Base-by-base conservation (phyloP, 2,888 invertebrate species). In the Incurvaria masculella region DNA sequence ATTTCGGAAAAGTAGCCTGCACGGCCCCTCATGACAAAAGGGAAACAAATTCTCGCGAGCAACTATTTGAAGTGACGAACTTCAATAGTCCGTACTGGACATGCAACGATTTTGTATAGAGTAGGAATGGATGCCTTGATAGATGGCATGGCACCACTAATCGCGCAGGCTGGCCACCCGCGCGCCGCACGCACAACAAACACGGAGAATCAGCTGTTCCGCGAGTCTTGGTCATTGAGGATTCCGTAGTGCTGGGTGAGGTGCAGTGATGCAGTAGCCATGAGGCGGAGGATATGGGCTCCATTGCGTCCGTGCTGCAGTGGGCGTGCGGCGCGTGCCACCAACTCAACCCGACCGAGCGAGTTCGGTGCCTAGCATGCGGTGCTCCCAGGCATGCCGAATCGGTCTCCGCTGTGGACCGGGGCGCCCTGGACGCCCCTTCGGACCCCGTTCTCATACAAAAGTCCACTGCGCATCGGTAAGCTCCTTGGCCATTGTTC, bases 271-370 rank as follows among this genome's bases (percentile, higher is more conserved):
- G 33, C 33, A 3, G 33, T 79, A 79, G 76, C 78, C 79, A 79
- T 79, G 79, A 70, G 70, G 76, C 71, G 72, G 74, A 72, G 79
- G 78, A 74, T 75, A 93, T 93, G 93, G 93, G 93, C 79, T 91
- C 92, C 72, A 92, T 92, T 81, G 91, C 92, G 79, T 93, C 93
- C 72, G 92, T 93, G 81, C 85, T 93, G 73, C 93, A 93, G 82
- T 94, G 92, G 92, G 89, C 91, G 81, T 93, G 93, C 83, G 85
- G 85, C 72, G 84, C 86, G 75, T 93, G 93, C 81, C 86, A 88
- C 79, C 85, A 89, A 75, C 91, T 93, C 76, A 93, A 93, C 74
- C 91, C 92, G 57, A 91, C 91, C 55, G 92, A 93, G 79, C 86
- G 87, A 72, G 80, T 84, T 61, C 87, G 84, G 81, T 93, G 93